Percentiles rank a stretch among this genome's conserved stretches.
phyloP scores from a whole-genome alignment of 2,797 vertebrate genomes.

The Tragopan temminckii region DNA sequence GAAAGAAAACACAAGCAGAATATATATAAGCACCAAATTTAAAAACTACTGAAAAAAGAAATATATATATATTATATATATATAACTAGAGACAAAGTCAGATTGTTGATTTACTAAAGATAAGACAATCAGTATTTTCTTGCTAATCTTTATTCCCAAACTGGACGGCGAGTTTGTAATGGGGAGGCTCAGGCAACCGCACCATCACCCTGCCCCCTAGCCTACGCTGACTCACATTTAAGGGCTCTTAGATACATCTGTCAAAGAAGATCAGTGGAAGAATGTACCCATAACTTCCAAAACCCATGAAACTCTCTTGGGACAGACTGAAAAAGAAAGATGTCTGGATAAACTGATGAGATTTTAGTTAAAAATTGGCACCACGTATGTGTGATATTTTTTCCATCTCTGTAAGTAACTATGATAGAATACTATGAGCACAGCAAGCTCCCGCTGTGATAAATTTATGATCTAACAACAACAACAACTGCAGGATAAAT shows the following conservation, averaged over 20 bases:
- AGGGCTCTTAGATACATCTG: neutral
- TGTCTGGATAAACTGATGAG: neutral
- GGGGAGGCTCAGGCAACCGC: neutral
- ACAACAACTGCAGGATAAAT: conserved; percentile 34
- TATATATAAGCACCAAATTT: neutral
- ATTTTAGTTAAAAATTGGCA: conserved; percentile 28
- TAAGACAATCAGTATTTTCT: neutral
- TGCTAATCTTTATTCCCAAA: neutral
- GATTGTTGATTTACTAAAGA: neutral
- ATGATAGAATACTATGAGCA: conserved; percentile 38
- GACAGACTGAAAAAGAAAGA: neutral
- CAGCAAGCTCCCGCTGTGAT: conserved; percentile 29
- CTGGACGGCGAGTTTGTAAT: neutral
- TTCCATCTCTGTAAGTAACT: conserved; percentile 25
- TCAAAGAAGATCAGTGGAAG: conserved; percentile 15
- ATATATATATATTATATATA: too few species aligned
- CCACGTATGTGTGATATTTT: neutral
- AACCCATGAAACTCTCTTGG: neutral
- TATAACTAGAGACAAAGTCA: neutral
- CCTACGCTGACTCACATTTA: neutral
- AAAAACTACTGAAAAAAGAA: neutral
- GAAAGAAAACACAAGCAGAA: neutral
- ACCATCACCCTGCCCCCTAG: neutral
- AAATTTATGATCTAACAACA: conserved; percentile 39
- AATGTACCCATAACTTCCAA: neutral